Evolutionary conservation across 2,888 invertebrate genomes (phyloP).

Genomic region (Protodeltote pygarga): DNA sequence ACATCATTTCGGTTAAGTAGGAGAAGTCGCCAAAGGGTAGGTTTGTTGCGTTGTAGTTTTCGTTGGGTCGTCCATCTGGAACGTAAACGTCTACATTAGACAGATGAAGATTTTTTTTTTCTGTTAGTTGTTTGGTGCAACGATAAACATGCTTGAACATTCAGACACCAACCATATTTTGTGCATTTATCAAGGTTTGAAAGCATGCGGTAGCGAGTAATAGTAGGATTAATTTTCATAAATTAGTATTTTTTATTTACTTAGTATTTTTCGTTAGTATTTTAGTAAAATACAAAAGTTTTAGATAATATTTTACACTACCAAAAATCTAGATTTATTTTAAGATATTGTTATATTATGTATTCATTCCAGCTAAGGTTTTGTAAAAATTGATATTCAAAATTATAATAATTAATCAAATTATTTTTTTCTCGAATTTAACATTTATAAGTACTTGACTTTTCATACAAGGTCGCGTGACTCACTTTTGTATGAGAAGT

Average conservation of each 20-base stretch:
- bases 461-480: too few relatives aligned
- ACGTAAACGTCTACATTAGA: not conserved
- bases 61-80: constrained; percentile 82
- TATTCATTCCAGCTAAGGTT: too few relatives aligned
- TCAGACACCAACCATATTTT: constrained; percentile 9
- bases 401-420: too few relatives aligned
- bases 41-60: constrained; percentile 85
- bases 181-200: constrained; percentile 14
- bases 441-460: too few relatives aligned
- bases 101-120: not conserved
- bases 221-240: not conserved
- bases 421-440: too few relatives aligned
- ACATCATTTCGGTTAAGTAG: constrained; percentile 84
- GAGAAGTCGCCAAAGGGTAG: constrained; percentile 86
- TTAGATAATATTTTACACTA: too few relatives aligned
- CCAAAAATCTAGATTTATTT: too few relatives aligned
- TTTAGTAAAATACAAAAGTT: too few relatives aligned
- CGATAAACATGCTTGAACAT: not conserved
- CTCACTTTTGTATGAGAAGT: too few relatives aligned
- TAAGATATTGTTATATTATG: too few relatives aligned
- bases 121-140: constrained; percentile 27
- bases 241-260: not conserved
- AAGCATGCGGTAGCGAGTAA: constrained; percentile 22
- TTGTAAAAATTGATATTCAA: too few relatives aligned
- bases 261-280: too few relatives aligned